phyloP scores from a whole-genome alignment of 2,888 invertebrate species.

The Oscheius sp. region DNA sequence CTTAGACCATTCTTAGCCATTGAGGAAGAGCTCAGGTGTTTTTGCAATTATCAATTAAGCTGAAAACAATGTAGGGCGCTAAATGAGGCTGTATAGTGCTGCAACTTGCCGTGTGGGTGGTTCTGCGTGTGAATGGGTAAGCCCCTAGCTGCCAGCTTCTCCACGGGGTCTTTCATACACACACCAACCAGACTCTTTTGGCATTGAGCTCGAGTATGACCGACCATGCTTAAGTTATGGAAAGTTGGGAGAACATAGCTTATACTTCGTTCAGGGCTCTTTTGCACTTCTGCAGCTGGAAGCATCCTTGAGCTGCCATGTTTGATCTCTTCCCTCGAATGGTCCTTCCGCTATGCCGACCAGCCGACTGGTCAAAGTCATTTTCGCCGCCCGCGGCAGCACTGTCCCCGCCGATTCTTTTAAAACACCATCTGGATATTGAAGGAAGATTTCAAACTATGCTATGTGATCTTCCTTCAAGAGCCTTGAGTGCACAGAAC shows the following conservation, averaged over 20 bases:
- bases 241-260: no score
- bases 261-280: no score
- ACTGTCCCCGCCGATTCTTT: no score
- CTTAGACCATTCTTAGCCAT: no score
- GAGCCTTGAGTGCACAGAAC: slow-evolving; percentile 35
- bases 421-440: no score
- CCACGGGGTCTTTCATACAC: slow-evolving; percentile 12
- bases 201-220: no score
- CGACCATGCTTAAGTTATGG: no score
- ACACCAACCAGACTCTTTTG: not conserved
- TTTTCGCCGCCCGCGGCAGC: not conserved
- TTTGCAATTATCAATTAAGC: no score
- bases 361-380: not conserved
- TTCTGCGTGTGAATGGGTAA: slow-evolving; percentile 31
- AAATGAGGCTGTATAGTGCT: not conserved
- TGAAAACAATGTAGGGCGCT: slow-evolving; percentile 2
- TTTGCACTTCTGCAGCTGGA: slow-evolving; percentile 6
- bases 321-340: slow-evolving; percentile 28
- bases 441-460: not conserved
- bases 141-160: slow-evolving; percentile 14
- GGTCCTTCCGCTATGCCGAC: slow-evolving; percentile 7
- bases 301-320: slow-evolving; percentile 3
- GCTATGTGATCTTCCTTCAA: slow-evolving; percentile 26
- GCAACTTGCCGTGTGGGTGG: slow-evolving; percentile 21
- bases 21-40: no score